Base-by-base conservation (phyloP, 2,888 invertebrate species). In the Aromia moschata region DNA sequence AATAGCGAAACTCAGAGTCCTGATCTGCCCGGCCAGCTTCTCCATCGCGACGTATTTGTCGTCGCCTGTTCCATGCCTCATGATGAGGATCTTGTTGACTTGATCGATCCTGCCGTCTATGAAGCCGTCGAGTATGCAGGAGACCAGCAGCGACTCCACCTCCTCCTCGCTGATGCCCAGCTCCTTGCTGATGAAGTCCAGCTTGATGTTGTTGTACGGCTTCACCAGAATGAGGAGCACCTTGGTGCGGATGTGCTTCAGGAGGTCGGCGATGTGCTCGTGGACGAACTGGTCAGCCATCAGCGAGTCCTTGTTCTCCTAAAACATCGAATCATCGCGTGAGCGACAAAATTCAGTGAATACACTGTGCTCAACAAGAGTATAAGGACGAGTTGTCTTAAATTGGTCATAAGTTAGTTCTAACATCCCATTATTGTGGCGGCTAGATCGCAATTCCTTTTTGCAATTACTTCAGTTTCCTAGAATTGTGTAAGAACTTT, bases 201-300 rank as follows among this genome's bases (percentile, higher is more conserved):
- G 93, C 76, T 95, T 94, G 70, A 99, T 96, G 74, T 93, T 89
- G 45, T 94, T 97, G 83, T 99, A 99, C 0, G 99, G 98, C 57
- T 94, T 93, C 71, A 99, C 97, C 62, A 99, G 83, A 77, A 95
- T 94, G 64, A 98, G 92, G 57, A 99, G 84, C 58, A 98, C 98
- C 83, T 98, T 92, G 1, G 97, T 98, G 64, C 98, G 86, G 74
- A 99, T 97, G 81, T 97, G 97, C 60, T 95, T 86, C 53, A 98
- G 82, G 61, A 98, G 83, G 81, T 96, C 87, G 83, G 97, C 98
- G 73, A 99, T 97, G 78, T 98, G 98, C 79, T 99, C 99, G 67
- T 95, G 84, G 73, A 99, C 98, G 81, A 99, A 99, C 0, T 95
- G 96, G 83, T 99, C 99, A 68, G 94, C 94, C 96, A 98, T 97